Evolutionary conservation across 2,888 invertebrate genomes (phyloP).

Genomic region (Leptothorax acervorum): DNA sequence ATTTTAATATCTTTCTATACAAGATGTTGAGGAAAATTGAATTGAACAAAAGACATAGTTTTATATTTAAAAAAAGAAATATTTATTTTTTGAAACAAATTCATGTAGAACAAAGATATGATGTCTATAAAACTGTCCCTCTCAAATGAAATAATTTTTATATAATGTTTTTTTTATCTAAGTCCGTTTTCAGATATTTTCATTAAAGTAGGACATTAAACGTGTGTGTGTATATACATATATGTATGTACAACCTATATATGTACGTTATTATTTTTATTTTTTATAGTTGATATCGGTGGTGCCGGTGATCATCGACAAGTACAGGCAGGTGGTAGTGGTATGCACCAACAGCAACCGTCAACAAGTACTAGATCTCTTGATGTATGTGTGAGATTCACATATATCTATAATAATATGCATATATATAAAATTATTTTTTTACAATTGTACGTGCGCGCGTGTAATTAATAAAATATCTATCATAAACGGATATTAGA

Average conservation of each 20-base stretch:
- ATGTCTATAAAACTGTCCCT: no score
- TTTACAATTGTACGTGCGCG: neutral
- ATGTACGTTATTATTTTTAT: neutral
- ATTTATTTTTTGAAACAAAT: neutral
- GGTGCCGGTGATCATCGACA: slow-evolving; percentile 7
- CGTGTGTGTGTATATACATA: no score
- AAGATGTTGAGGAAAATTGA: neutral
- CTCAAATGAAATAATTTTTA: neutral
- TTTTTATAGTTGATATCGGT: neutral
- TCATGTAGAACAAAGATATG: no score
- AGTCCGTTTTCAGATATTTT: neutral
- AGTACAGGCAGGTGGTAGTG: neutral
- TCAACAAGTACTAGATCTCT: neutral
- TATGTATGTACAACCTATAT: neutral
- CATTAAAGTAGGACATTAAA: neutral
- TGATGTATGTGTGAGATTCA: neutral
- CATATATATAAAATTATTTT: neutral
- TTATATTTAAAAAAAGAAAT: neutral
- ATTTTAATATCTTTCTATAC: neutral
- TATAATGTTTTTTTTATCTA: neutral
- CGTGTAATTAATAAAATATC: neutral
- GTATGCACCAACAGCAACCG: neutral
- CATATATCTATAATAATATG: neutral
- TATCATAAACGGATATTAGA: neutral
- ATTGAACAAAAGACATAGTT: neutral